phyloP scores from a whole-genome alignment of 2,113 vertebrate species.

The Dissostichus mawsoni region DNA sequence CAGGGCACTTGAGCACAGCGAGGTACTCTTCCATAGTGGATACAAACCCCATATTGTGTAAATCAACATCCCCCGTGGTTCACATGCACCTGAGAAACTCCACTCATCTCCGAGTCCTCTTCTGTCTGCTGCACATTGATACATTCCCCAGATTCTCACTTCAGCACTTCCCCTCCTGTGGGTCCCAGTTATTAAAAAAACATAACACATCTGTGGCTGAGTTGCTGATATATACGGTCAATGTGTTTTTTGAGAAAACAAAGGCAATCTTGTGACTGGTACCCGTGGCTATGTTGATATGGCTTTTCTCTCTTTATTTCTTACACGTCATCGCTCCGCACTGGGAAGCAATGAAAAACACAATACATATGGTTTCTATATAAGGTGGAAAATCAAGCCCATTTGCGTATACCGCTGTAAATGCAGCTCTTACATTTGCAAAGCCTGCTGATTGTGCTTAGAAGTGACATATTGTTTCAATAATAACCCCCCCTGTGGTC shows the following conservation, averaged over 20 bases:
- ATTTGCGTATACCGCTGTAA: not conserved
- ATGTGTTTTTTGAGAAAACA: constrained; percentile 5
- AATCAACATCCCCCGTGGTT: constrained; percentile 35
- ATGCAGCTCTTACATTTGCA: constrained; percentile 12
- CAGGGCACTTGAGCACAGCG: constrained; percentile 40
- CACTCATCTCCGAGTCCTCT: constrained; percentile 16
- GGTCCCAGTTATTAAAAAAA: constrained; percentile 30
- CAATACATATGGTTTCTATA: constrained; percentile 42
- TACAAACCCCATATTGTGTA: constrained; percentile 35
- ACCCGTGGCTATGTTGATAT: constrained; percentile 61
- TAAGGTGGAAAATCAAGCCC: constrained; percentile 26
- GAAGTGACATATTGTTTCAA: constrained; percentile 9
- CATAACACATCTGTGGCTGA: not conserved
- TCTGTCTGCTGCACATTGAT: constrained; percentile 29
- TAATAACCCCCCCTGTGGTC: constrained; percentile 10
- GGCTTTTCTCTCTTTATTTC: constrained; percentile 45
- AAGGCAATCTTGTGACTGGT: constrained; percentile 12
- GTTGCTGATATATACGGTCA: constrained; percentile 38
- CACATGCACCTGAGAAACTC: constrained; percentile 22
- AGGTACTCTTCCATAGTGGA: constrained; percentile 21
- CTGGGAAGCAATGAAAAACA: constrained; percentile 18
- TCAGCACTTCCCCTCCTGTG: constrained; percentile 17
- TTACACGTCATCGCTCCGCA: constrained; percentile 9
- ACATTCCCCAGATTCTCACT: constrained; percentile 22
- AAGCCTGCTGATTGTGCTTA: not conserved